These are phyloP conservation scores for Cataglyphis livida DNA, from an alignment of 2,888 invertebrate species.

Conservation along the genomic window DNA sequence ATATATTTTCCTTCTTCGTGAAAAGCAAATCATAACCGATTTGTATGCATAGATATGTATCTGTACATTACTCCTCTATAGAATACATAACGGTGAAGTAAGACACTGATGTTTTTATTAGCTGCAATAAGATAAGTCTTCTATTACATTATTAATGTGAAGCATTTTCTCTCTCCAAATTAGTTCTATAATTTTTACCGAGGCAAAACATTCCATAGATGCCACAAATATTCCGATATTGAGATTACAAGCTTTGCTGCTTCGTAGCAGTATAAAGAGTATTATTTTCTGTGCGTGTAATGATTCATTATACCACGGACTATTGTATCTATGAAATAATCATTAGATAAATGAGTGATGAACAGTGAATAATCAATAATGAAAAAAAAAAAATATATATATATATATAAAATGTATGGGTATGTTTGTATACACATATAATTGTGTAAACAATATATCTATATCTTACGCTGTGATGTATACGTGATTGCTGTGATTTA, in stretches of 20 bases:
- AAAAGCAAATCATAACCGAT: neutral
- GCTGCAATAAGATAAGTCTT: neutral
- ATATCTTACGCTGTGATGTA: too few species aligned
- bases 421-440: too few species aligned
- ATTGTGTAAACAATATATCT: too few species aligned
- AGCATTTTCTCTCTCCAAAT: neutral
- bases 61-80: neutral
- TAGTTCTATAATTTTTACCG: neutral
- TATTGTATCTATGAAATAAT: neutral
- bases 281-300: neutral
- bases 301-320: neutral
- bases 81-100: slow-evolving; percentile 10
- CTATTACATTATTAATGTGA: neutral
- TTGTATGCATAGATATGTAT: neutral
- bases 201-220: slow-evolving; percentile 19
- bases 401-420: too few species aligned
- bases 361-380: too few species aligned
- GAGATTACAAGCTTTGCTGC: neutral
- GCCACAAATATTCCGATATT: neutral
- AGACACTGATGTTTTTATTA: neutral
- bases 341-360: too few species aligned
- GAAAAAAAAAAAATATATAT: too few species aligned
- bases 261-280: slow-evolving; percentile 1
- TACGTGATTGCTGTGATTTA: neutral
- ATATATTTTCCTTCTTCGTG: neutral